Conservation (phyloP, 2,888 invertebrate genomes). For the Harpagoxenus sublaevis region DNA sequence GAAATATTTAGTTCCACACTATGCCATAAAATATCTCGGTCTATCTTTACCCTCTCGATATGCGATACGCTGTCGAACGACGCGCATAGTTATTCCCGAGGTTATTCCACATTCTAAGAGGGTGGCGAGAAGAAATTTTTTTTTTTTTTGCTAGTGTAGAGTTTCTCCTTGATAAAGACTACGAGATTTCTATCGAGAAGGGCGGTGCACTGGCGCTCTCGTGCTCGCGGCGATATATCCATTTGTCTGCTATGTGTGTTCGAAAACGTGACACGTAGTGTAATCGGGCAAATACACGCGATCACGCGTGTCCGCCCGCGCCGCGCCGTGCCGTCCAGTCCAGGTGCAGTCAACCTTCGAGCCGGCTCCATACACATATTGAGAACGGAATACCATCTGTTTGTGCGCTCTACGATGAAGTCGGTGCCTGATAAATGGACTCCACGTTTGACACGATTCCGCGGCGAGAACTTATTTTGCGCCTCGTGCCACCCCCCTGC, state of each 20-base stretch:
- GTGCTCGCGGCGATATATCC: constrained; percentile 62
- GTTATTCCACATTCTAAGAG: constrained; percentile 39
- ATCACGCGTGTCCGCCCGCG: constrained; percentile 65
- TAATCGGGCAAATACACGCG: constrained; percentile 70
- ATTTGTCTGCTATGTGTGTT: constrained; percentile 56
- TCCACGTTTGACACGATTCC: constrained; percentile 36
- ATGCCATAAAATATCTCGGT: constrained; percentile 4
- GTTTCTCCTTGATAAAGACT: constrained; percentile 48
- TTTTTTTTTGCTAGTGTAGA: constrained; percentile 24
- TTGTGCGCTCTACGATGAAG: constrained; percentile 44
- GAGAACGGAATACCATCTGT: constrained; percentile 51
- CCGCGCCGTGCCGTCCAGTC: constrained; percentile 51
- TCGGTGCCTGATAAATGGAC: constrained; percentile 48
- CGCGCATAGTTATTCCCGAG: background rate
- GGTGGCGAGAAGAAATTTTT: constrained; percentile 57
- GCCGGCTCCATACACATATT: background rate
- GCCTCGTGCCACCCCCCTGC: background rate
- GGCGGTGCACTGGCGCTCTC: constrained; percentile 48
- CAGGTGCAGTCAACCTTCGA: constrained; percentile 41
- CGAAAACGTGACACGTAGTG: constrained; percentile 65
- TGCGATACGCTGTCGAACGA: constrained; percentile 14
- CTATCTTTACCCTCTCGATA: constrained; percentile 1
- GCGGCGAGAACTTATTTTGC: constrained; percentile 39
- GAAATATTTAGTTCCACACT: constrained; percentile 19
- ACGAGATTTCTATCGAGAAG: constrained; percentile 62